Conservation (phyloP, 2,113 vertebrate species). For the Phyllopteryx taeniolatus region DNA sequence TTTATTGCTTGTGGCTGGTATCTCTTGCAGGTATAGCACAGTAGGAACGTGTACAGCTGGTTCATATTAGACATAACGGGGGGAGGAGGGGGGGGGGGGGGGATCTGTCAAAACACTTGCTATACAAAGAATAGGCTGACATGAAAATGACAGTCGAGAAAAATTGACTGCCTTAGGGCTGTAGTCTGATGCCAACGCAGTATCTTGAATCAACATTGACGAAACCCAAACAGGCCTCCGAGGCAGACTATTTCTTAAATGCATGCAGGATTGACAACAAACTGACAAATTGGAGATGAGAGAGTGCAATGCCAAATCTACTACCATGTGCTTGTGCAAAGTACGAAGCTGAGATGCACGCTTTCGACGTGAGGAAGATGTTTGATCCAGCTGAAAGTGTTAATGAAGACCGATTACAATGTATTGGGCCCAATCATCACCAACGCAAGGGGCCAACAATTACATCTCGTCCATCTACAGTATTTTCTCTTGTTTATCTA, state of each 20-base stretch:
- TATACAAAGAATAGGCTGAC: neutral
- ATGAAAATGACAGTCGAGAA: constrained; percentile 6
- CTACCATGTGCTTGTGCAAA: neutral
- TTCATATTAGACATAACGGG: constrained; percentile 10
- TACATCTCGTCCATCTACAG: neutral
- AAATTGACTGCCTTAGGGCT: neutral
- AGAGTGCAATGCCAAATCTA: neutral
- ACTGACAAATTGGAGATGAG: constrained; percentile 3
- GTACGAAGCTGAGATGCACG: neutral
- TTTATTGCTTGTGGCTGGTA: constrained; percentile 10
- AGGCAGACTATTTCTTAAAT: neutral
- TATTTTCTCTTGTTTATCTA: neutral
- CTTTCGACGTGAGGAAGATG: neutral
- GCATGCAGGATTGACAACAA: neutral
- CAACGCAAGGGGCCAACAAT: neutral
- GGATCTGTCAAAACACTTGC: constrained; percentile 16
- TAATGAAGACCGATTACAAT: neutral
- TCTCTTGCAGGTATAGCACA: constrained; percentile 9
- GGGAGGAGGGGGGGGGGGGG: too few species aligned
- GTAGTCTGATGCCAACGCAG: neutral
- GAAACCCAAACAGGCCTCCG: neutral
- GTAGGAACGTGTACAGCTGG: constrained; percentile 26
- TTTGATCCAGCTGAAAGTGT: neutral
- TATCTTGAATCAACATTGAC: neutral
- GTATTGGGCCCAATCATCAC: neutral